These are phyloP conservation scores for Eupeodes luniger DNA, from an alignment of 2,888 invertebrate species.

Conservation along the genomic window DNA sequence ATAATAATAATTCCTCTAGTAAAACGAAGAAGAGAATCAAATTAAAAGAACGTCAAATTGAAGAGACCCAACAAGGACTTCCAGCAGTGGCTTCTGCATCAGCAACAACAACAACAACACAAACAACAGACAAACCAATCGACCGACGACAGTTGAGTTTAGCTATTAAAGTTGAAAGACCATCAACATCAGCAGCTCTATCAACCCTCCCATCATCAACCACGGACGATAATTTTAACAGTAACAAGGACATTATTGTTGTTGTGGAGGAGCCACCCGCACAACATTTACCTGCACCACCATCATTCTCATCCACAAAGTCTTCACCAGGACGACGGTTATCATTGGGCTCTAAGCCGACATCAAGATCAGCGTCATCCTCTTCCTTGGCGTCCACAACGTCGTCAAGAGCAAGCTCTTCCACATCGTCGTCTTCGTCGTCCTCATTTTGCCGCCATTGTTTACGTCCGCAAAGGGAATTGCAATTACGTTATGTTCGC, in stretches of 20 bases:
- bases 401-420: constrained; percentile 55
- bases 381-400: constrained; percentile 61
- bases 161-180: constrained; percentile 78
- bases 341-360: constrained; percentile 35
- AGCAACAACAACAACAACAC: neutral
- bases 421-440: constrained; percentile 71
- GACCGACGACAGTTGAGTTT: constrained; percentile 60
- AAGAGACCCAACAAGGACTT: constrained; percentile 20
- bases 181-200: constrained; percentile 69
- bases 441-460: constrained; percentile 81
- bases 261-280: constrained; percentile 67
- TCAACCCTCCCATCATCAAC: neutral
- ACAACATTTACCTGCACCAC: constrained; percentile 26
- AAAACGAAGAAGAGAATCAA: constrained; percentile 74
- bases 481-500: constrained; percentile 78
- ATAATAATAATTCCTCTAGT: constrained; percentile 42
- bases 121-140: neutral
- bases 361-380: constrained; percentile 52
- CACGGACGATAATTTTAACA: constrained; percentile 59
- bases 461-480: constrained; percentile 80
- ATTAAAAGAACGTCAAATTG: constrained; percentile 50
- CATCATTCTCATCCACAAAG: constrained; percentile 46
- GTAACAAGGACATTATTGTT: constrained; percentile 65
- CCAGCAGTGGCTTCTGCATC: constrained; percentile 5
- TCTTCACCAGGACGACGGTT: constrained; percentile 47